These are phyloP conservation scores for Hylomyscus alleni DNA, from an alignment of 2,797 vertebrate species.

Conservation along the genomic window DNA sequence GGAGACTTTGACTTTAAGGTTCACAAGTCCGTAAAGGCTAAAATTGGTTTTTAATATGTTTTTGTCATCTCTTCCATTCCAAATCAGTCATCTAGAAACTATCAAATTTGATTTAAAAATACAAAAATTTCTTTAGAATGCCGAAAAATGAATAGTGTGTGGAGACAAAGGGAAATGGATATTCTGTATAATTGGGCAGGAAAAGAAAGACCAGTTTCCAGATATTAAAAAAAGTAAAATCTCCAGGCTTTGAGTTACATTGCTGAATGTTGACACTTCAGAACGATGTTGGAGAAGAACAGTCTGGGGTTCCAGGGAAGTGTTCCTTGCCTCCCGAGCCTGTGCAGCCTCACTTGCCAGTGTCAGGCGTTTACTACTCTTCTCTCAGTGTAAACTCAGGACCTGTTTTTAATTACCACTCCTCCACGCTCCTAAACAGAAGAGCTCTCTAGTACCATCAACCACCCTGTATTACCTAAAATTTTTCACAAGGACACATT, in stretches of 20 bases:
- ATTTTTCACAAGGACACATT: slow-evolving; percentile 28
- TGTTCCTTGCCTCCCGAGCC: not conserved
- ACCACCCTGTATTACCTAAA: not conserved
- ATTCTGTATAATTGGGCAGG: slow-evolving; percentile 81
- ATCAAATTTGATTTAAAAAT: slow-evolving; percentile 65
- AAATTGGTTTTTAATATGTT: slow-evolving; percentile 32
- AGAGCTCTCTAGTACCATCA: slow-evolving; percentile 32
- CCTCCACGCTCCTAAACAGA: slow-evolving; percentile 44
- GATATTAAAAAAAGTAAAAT: slow-evolving; percentile 49
- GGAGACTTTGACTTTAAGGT: not conserved
- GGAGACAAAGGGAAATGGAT: slow-evolving; percentile 83
- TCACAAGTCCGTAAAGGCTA: not conserved
- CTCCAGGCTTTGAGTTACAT: slow-evolving; percentile 22
- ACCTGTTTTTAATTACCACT: slow-evolving; percentile 29
- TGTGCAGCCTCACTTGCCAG: not conserved
- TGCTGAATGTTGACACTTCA: slow-evolving; percentile 21
- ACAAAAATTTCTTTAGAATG: slow-evolving; percentile 76
- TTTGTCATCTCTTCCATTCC: not conserved
- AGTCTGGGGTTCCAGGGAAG: slow-evolving; percentile 48
- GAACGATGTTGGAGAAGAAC: slow-evolving; percentile 49
- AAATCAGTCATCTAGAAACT: not conserved
- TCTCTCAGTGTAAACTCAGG: slow-evolving; percentile 14
- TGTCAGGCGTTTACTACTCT: not conserved
- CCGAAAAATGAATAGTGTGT: slow-evolving; percentile 80
- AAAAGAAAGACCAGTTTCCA: slow-evolving; percentile 75